Percentiles rank a stretch among this genome's conserved stretches.
Evolutionary conservation across 2,797 vertebrate genomes (phyloP).

Genomic region (Rhadinocentrus ornatus): DNA sequence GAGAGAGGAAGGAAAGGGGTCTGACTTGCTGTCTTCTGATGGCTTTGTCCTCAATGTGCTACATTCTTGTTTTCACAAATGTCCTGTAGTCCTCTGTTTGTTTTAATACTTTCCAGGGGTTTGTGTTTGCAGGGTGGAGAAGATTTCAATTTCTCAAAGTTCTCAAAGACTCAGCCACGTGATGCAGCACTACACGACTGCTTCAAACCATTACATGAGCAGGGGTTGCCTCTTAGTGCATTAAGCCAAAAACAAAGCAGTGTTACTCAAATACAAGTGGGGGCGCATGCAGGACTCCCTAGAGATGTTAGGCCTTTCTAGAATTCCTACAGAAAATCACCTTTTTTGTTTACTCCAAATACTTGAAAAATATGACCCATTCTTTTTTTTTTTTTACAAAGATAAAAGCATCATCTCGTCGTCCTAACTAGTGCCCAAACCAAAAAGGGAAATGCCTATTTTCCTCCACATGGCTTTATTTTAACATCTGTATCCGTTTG

Average conservation of each 20-base stretch:
- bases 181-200: conserved; percentile 25
- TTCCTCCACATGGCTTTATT: conserved; percentile 47
- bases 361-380: neutral
- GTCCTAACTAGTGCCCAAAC: conserved; percentile 24
- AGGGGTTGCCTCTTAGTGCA: conserved; percentile 27
- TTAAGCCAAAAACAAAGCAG: conserved; percentile 32
- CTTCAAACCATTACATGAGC: conserved; percentile 44
- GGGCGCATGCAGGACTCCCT: conserved; percentile 23
- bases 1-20: neutral
- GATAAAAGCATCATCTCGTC: conserved; percentile 19
- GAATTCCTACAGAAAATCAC: neutral
- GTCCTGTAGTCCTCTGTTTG: conserved; percentile 63
- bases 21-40: conserved; percentile 41
- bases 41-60: conserved; percentile 52
- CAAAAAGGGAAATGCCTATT: conserved; percentile 63
- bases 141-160: conserved; percentile 59
- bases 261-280: conserved; percentile 19
- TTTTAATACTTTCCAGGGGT: conserved; percentile 71
- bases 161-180: conserved; percentile 36
- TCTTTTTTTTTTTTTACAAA: conserved; percentile 13
- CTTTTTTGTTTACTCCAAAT: neutral
- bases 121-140: conserved; percentile 57
- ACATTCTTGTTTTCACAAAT: conserved; percentile 68
- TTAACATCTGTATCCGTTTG: conserved; percentile 48
- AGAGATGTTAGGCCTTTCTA: conserved; percentile 23